These are phyloP conservation scores for Microcebus tavaratra DNA, from an alignment of 2,113 vertebrate species.

Conservation along the genomic window DNA sequence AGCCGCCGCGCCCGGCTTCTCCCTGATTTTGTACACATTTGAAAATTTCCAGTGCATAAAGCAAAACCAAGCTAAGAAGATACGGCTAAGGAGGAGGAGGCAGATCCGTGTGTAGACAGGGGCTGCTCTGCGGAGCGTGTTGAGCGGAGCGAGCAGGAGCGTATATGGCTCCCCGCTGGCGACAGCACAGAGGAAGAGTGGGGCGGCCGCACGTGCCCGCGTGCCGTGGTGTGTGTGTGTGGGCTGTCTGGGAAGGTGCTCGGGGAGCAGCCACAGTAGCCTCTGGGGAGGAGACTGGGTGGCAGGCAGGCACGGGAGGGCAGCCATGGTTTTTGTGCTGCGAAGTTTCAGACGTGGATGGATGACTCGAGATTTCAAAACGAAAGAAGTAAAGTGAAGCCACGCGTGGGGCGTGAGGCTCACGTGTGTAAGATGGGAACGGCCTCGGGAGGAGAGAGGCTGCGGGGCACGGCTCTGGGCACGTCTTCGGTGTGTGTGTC, in stretches of 20 bases:
- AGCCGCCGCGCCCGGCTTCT: too few relatives aligned
- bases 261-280: not conserved
- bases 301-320: not conserved
- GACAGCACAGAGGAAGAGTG: rapidly evolving
- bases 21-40: not conserved
- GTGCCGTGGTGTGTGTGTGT: rapidly evolving
- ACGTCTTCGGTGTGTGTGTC: rapidly evolving
- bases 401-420: not conserved
- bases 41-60: not conserved
- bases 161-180: rapidly evolving
- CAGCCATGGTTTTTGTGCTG: rapidly evolving
- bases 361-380: not conserved
- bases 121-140: not conserved
- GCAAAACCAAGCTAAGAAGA: not conserved
- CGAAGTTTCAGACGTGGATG: not conserved
- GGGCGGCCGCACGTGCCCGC: rapidly evolving
- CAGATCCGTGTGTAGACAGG: not conserved
- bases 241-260: not conserved
- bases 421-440: rapidly evolving
- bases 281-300: not conserved
- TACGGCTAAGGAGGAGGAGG: not conserved
- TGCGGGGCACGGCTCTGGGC: not conserved
- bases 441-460: not conserved
- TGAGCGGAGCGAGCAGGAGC: not conserved
- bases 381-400: not conserved